Evolutionary conservation across 2,888 invertebrate species (phyloP), one percentile per base, ranked within the genome.

Genomic region (Philereme transversata): DNA sequence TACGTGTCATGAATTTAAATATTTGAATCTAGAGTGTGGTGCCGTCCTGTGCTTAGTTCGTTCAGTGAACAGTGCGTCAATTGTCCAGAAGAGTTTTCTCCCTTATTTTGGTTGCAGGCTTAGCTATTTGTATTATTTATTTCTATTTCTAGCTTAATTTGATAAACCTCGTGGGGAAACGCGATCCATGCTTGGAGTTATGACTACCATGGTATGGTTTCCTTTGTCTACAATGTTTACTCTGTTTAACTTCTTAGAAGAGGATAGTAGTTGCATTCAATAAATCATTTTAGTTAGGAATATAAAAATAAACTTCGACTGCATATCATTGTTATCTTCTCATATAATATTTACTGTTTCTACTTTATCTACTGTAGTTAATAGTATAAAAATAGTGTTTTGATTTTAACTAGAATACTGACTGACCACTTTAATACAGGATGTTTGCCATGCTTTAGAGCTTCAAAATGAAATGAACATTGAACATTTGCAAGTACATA

Each of bases 191-290:
- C 91, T 92, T 87, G 91, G 91, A 91, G 91, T 89, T 88, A 92
- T 92, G 91, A 91, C 91, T 87, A 92, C 91, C 89, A 90, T 92
- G 91, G 91, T 92, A 92, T 91, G 91, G 91, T 91, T 91, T 90
- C 86, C 91, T 91, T 92, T 92, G 91, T 91, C 87, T 90, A 87
- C 81, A 84, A 84, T 87, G 81, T 77, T 81, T 84, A 75, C 48
- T 72, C 75, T 79, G 48, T 83, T 77, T 83, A 80, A 75, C 83
- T 78, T 84, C 82, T 81, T 86, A 83, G 86, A 82, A 79, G 77
- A 77, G 75, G 81, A 81, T 79, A 81, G 77, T 88, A 88, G 89
- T 77, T 71, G 72, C 76, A 74, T 77, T 72, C 62, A 65, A 75
- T 72, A 70, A 75, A 76, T 72, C 79, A 78, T 78, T 69, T 73